Evolutionary conservation across 2,888 invertebrate species (phyloP), one percentile per base, ranked within the genome.

Genomic region (Spisula subtruncata): DNA sequence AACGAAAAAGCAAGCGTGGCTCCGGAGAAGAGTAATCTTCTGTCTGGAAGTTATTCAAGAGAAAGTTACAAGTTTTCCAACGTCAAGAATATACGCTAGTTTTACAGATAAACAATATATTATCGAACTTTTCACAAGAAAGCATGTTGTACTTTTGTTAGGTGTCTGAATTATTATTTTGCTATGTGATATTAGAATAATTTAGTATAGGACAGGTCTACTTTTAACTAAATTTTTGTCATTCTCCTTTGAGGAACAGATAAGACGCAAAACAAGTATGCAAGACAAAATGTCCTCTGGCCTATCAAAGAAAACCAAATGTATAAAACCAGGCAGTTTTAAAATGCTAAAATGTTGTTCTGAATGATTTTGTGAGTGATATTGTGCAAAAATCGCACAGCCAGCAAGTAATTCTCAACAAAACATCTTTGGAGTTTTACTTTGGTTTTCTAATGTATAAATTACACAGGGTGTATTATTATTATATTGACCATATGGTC

Each of bases 1-100:
- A 95, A 92, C 93, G 96, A 91, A 94, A 95, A 91, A 95, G 93
- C 94, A 94, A 95, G 93, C 93, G 96, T 89, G 94, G 94, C 87
- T 93, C 95, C 89, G 95, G 95, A 91, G 96, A 96, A 91, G 95
- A 94, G 82, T 91, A 90, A 90, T 87, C 75, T 91, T 92, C 66
- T 90, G 91, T 80, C 83, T 87, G 56, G 91, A 91, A 83, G 82
- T 83, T 29, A 87, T 92, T 66, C 81, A 89, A 87, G 89, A 91
- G 81, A 92, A 89, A 89, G 86, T 87, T 29, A 56, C 90, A 51
- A 91, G 93, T 88, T 91, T 93, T 88, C 93, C 92, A 35, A 89
- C 90, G 71, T 85, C 91, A 83, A 90, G 92, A 83, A 87, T 91
- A 87, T 94, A 94, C 81, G 92, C 88, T 86, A 93, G 93, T 87